These are phyloP conservation scores for Microtus pennsylvanicus DNA, from an alignment of 2,113 vertebrate species.

Conservation along the genomic window DNA sequence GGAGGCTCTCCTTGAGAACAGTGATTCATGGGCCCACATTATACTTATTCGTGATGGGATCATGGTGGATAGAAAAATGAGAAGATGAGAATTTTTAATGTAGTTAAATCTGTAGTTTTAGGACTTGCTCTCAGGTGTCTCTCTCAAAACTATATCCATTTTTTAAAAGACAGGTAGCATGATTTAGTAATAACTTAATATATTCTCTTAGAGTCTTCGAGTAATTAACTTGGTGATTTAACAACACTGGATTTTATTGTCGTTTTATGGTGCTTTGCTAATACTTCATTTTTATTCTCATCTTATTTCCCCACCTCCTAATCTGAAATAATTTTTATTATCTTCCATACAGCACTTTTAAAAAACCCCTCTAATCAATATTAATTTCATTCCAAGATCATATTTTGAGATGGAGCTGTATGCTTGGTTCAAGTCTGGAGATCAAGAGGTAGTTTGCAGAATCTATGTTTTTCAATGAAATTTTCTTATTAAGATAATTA, in stretches of 20 bases:
- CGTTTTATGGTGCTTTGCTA: conserved; percentile 75
- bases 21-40: neutral
- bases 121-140: neutral
- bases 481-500: conserved; percentile 79
- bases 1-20: neutral
- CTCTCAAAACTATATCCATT: conserved; percentile 31
- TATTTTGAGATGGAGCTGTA: conserved; percentile 82
- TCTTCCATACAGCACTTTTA: conserved; percentile 77
- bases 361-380: conserved; percentile 84
- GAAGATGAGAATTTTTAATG: neutral
- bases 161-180: conserved; percentile 55
- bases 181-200: conserved; percentile 59
- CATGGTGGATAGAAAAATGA: neutral
- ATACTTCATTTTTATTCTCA: conserved; percentile 74
- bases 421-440: conserved; percentile 82
- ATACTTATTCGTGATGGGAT: neutral
- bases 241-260: conserved; percentile 75
- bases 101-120: neutral
- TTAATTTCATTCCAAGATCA: conserved; percentile 83
- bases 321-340: conserved; percentile 82
- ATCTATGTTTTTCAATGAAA: conserved; percentile 79
- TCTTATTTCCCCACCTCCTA: conserved; percentile 72
- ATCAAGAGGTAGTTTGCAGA: conserved; percentile 82
- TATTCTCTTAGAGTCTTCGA: conserved; percentile 38
- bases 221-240: conserved; percentile 82